Evolutionary conservation across 2,888 invertebrate genomes (phyloP).

Genomic region (Lithodes maja): DNA sequence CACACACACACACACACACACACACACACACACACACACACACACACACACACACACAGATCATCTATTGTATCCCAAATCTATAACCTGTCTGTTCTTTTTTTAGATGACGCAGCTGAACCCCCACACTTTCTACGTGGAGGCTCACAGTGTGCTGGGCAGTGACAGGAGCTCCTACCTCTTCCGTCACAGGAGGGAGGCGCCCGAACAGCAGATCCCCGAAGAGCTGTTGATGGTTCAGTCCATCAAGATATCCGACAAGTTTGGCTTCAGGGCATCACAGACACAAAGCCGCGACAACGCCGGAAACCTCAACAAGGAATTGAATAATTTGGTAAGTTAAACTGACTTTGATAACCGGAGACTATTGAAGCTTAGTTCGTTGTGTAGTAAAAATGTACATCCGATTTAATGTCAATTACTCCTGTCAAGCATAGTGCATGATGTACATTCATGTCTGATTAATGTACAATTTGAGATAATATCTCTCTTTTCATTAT

Average conservation of each 20-base stretch:
- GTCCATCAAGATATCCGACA: constrained; percentile 93
- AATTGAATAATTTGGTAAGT: constrained; percentile 35
- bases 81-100: no score
- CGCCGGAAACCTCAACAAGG: constrained; percentile 37
- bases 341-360: not conserved
- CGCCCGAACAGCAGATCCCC: constrained; percentile 66
- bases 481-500: no score
- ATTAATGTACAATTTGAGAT: no score
- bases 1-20: not conserved
- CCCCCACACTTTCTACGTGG: constrained; percentile 2
- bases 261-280: constrained; percentile 79
- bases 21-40: no score
- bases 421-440: no score
- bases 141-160: not conserved
- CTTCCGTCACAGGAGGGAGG: constrained; percentile 39
- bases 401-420: no score
- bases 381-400: no score
- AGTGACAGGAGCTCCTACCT: not conserved
- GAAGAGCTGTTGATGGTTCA: constrained; percentile 92
- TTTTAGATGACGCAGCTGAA: constrained; percentile 24
- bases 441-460: no score
- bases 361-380: no score
- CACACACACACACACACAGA: not conserved
- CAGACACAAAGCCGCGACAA: constrained; percentile 46
- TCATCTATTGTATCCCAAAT: no score